A percentile compares a stretch with the other conserved stretches of the same genome.
Conservation (phyloP, 2,797 vertebrate species). For the Hyperoplus lanceolatus region DNA sequence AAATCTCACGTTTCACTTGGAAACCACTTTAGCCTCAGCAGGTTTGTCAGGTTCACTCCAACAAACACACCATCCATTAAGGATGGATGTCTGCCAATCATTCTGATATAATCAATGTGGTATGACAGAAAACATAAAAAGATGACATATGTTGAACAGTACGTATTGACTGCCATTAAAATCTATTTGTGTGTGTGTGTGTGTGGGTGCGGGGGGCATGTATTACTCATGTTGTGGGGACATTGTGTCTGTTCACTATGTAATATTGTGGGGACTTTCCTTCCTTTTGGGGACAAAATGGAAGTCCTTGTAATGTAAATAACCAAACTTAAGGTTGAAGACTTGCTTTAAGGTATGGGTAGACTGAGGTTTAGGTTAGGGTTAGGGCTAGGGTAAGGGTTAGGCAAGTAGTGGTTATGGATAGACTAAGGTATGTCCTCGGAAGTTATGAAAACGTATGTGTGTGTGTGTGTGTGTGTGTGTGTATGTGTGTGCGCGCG, state of each 20-base stretch:
- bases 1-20: constrained; percentile 64
- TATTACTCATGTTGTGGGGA: no score
- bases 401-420: no score
- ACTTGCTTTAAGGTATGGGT: no score
- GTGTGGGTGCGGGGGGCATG: no score
- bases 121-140: constrained; percentile 23
- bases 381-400: no score
- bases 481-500: not conserved
- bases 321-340: no score
- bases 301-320: no score
- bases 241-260: no score
- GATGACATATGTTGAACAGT: constrained; percentile 40
- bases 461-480: not conserved
- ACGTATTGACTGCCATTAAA: constrained; percentile 28
- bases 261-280: no score
- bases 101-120: constrained; percentile 24
- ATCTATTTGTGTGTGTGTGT: not conserved
- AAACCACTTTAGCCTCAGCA: constrained; percentile 45
- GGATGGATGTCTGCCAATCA: constrained; percentile 7
- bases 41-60: constrained; percentile 46
- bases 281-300: no score
- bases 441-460: not conserved
- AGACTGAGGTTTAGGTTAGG: no score
- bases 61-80: constrained; percentile 26
- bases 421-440: no score